A percentile compares a stretch with the other conserved stretches of the same genome.
Conservation (phyloP, 37 sponge, comb jelly and placozoan genomes). For the Aplysina aerophoba region DNA sequence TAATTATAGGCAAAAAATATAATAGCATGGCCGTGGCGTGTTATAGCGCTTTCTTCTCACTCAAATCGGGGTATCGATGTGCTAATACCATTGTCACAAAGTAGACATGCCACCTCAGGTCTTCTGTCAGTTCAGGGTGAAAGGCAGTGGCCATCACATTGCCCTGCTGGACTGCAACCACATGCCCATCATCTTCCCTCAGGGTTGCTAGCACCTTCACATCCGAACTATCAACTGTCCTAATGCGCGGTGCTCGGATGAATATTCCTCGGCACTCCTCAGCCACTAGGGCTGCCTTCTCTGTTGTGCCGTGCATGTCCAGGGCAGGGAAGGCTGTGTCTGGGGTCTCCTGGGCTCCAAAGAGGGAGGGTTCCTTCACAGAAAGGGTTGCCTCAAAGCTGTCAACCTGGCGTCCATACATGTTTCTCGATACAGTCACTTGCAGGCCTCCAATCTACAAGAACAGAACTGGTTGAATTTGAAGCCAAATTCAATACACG, state of each 20-base stretch:
- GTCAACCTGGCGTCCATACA: conserved; percentile 60
- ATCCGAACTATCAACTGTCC: conserved; percentile 25
- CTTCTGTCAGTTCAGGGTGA: conserved; percentile 78
- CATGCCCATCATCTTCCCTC: not conserved
- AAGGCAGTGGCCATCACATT: conserved; percentile 72
- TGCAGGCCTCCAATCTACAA: conserved; percentile 71
- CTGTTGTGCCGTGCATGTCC: too few relatives aligned
- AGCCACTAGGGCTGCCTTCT: not conserved
- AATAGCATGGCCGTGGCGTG: not conserved
- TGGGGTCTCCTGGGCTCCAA: not conserved
- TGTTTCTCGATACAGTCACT: conserved; percentile 55
- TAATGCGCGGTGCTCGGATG: conserved; percentile 75
- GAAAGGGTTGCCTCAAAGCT: conserved; percentile 71
- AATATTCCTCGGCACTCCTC: conserved; percentile 70
- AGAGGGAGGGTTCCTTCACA: conserved; percentile 39
- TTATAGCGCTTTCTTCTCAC: too few relatives aligned
- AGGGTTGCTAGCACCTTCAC: conserved; percentile 29
- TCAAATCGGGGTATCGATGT: not conserved
- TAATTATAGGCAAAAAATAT: not conserved
- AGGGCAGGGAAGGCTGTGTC: not conserved
- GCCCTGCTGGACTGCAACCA: conserved; percentile 73
- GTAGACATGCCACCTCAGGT: conserved; percentile 70
- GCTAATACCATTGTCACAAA: conserved; percentile 26
- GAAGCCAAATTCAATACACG: not conserved
- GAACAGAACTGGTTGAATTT: not conserved